Base-by-base conservation (phyloP, 2,797 vertebrate species). In the Urosaurus nigricauda region DNA sequence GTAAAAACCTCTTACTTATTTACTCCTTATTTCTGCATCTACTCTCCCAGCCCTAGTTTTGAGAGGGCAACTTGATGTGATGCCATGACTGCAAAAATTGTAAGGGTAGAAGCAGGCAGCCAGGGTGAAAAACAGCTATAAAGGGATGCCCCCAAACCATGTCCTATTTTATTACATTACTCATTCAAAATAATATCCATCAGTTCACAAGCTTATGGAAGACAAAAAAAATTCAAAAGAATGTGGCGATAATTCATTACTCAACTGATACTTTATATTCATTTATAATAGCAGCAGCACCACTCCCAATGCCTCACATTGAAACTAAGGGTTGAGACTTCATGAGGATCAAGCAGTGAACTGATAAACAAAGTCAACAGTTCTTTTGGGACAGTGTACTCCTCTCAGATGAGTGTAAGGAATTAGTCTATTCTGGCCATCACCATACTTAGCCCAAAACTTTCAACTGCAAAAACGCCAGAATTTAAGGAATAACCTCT, bases 401-500 rank as follows among this genome's bases (percentile, higher is more conserved):
- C 17, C 35, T 37, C 80, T 82, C 14, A 5, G 80, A 26, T 29
- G 43, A 51, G 43, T 32, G 8, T 8, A 51, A 47, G 13, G 8
- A 26, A 19, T 24, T 58, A 24, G 4, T 58, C 32, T 37, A 75
- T 60, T 37, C 5, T 85, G 68, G 26, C 24, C 24, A 75, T 65
- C 21, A 65, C 26, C 63, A 65, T 65, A 65, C 26, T 26, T 26
- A 65, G 24, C 24, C 2, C 9, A 29, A 65, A 17, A 43, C 4
- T 60, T 58, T 56, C 56, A 81, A 37, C 2, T 47, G 74, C 0
- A 87, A 11, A 90, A 17, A 58, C 14, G 35, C 26, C 16, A 29
- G 2, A 40, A 60, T 24, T 47, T 85, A 88, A 88, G 40, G 3
- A 87, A 78, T 5, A 83, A 9, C 83, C 24, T 35, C 88, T 87